Evolutionary conservation across 2,113 vertebrate species (phyloP).

Genomic region (Ivindomyrus marchei): DNA sequence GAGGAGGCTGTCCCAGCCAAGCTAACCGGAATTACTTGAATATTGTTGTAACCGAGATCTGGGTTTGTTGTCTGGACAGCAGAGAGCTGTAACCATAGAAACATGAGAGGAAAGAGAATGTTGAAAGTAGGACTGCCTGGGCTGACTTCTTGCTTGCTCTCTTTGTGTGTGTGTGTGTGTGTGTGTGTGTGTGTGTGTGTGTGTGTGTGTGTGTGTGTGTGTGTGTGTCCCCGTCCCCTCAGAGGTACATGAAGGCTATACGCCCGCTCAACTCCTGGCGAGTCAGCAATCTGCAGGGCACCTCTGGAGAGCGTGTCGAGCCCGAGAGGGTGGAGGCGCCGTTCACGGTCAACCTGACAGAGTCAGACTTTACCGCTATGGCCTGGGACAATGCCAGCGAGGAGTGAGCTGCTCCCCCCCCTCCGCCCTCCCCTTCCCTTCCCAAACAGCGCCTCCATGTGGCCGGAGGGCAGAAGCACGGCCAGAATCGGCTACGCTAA

Average conservation of each 20-base stretch:
- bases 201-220: background rate
- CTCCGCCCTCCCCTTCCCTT: background rate
- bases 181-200: background rate
- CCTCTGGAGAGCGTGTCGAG: conserved; percentile 1
- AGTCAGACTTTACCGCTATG: conserved; percentile 56
- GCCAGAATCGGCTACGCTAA: background rate
- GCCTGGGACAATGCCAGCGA: conserved; percentile 40
- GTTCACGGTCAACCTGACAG: conserved; percentile 62
- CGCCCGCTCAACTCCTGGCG: conserved; percentile 69
- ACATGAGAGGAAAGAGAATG: background rate
- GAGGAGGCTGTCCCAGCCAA: background rate
- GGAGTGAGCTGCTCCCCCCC: conserved; percentile 24
- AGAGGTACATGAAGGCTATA: conserved; percentile 68
- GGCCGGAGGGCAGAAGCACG: background rate
- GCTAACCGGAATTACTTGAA: background rate
- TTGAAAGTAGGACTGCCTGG: background rate
- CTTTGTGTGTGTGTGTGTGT: background rate
- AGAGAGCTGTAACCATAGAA: background rate
- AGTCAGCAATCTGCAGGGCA: conserved; percentile 46
- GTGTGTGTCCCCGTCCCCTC: conserved; percentile 18
- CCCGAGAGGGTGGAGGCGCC: conserved; percentile 50
- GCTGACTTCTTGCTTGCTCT: background rate
- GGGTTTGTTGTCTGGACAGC: background rate
- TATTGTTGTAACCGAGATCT: background rate
- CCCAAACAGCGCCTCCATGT: background rate